Conservation (phyloP, 2,797 vertebrate species). For the Anabacerthia variegaticeps region DNA sequence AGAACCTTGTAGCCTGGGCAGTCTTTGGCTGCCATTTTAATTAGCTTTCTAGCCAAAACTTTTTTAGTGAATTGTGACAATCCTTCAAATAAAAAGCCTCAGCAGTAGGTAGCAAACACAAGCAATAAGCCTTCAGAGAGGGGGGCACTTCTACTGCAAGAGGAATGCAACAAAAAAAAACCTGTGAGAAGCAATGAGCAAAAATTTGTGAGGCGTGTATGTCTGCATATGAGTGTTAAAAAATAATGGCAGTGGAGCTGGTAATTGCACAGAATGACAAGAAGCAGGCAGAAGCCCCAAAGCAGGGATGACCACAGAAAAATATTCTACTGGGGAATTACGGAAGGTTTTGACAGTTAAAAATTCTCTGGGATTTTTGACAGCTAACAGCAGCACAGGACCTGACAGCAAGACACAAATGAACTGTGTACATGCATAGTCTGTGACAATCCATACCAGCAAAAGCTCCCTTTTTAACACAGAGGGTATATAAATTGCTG, state of each 20-base stretch:
- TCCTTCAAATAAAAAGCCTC: not conserved
- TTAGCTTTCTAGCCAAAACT: not conserved
- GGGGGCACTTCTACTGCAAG: not conserved
- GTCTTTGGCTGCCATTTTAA: not conserved
- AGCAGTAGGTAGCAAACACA: not conserved
- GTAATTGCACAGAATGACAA: not conserved
- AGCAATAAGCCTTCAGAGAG: not conserved
- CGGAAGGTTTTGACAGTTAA: not conserved
- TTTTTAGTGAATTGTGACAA: not conserved
- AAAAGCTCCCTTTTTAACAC: not conserved
- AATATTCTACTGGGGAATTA: not conserved
- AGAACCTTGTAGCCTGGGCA: not conserved
- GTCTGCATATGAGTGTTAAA: not conserved
- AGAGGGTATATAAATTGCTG: not conserved
- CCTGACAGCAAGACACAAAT: not conserved
- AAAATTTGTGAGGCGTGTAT: not conserved
- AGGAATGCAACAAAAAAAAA: not conserved
- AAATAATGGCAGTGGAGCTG: not conserved
- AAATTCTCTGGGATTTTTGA: not conserved
- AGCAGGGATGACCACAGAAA: not conserved
- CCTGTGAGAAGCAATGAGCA: not conserved
- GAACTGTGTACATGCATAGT: not conserved
- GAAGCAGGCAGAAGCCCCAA: not conserved
- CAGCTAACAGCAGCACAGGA: not conserved
- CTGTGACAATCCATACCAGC: not conserved